These are phyloP conservation scores for Malurus splendens DNA, from an alignment of 2,797 vertebrate genomes.

Conservation along the genomic window DNA sequence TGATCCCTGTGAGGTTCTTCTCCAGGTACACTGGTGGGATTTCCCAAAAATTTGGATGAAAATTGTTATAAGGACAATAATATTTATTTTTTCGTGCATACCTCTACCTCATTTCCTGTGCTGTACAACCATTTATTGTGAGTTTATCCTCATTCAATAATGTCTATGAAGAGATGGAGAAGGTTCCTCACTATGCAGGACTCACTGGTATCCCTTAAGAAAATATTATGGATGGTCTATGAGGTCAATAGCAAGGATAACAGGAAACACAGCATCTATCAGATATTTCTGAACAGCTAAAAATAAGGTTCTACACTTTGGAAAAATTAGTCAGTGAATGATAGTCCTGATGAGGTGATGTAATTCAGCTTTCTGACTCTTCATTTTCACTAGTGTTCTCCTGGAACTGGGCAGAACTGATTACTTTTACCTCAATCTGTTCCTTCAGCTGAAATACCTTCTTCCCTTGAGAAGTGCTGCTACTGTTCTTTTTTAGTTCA, in stretches of 20 bases:
- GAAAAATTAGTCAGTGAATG: neutral
- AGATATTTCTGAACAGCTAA: neutral
- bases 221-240: neutral
- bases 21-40: neutral
- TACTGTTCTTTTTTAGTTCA: neutral
- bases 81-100: neutral
- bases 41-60: neutral
- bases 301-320: neutral
- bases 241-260: neutral
- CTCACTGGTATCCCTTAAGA: neutral
- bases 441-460: conserved; percentile 17
- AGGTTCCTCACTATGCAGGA: neutral
- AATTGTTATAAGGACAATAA: neutral
- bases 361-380: neutral
- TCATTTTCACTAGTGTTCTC: neutral
- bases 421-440: neutral
- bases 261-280: neutral
- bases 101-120: neutral
- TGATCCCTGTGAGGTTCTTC: neutral
- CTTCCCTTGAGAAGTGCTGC: neutral
- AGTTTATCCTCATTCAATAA: neutral
- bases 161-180: neutral
- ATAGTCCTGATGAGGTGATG: neutral
- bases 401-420: neutral
- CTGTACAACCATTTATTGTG: neutral